These are phyloP conservation scores for Heliconius hermathena DNA, from an alignment of 1,140 invertebrate species.

Conservation along the genomic window DNA sequence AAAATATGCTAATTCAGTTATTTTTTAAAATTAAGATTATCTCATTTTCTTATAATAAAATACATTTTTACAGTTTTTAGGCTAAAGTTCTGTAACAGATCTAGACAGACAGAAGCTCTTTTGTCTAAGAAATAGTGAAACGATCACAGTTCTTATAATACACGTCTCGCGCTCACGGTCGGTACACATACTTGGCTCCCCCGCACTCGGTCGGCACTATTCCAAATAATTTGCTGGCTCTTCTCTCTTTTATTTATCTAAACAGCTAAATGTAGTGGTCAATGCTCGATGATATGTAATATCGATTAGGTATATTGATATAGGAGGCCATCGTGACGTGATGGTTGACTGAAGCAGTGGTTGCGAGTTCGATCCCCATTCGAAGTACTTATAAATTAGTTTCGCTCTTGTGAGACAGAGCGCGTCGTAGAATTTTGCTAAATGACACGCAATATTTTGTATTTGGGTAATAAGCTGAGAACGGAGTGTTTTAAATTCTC, in stretches of 20 bases:
- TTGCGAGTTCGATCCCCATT: too few species aligned
- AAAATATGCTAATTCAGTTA: too few species aligned
- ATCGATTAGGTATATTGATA: background rate
- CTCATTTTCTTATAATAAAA: background rate
- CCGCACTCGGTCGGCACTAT: constrained; percentile 19
- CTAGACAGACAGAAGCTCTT: background rate
- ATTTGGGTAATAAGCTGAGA: too few species aligned
- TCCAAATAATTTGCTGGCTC: constrained; percentile 14
- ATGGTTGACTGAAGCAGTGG: too few species aligned
- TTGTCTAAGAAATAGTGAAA: background rate
- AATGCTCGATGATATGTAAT: constrained; percentile 4
- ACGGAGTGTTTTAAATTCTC: too few species aligned
- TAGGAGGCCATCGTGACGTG: background rate
- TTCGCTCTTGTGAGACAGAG: too few species aligned
- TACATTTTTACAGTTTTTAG: background rate
- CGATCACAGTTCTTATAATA: constrained; percentile 3
- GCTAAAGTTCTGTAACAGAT: background rate
- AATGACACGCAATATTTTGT: too few species aligned
- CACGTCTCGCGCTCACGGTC: constrained; percentile 6
- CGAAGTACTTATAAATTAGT: too few species aligned
- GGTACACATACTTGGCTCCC: constrained; percentile 25
- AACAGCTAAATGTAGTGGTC: background rate
- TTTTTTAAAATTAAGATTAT: too few species aligned
- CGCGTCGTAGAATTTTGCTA: too few species aligned
- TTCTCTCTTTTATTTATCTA: background rate